Evolutionary conservation across 2,888 invertebrate species (phyloP).

Genomic region (Heliconius aoede): DNA sequence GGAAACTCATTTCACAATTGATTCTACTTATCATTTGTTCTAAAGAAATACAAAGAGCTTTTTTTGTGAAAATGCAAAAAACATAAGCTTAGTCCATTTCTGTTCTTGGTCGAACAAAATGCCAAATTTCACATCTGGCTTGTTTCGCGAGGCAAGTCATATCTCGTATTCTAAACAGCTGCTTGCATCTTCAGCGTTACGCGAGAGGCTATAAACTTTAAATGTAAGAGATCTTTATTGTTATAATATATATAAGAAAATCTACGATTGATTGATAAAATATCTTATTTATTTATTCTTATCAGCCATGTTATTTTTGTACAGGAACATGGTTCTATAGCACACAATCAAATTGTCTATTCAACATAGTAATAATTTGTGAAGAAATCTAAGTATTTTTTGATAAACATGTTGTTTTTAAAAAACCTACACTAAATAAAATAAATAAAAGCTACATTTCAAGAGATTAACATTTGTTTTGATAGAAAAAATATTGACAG

Average conservation of each 20-base stretch:
- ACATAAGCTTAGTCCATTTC: constrained; percentile 1
- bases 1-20: constrained; percentile 7
- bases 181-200: constrained; percentile 25
- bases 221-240: background rate
- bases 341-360: background rate
- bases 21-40: background rate
- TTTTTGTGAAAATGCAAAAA: background rate
- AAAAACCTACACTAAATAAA: background rate
- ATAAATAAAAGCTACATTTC: background rate
- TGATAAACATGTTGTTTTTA: too few species aligned
- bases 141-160: constrained; percentile 22
- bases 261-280: background rate
- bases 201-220: constrained; percentile 18
- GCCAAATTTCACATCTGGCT: constrained; percentile 25
- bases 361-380: background rate
- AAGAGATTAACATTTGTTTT: constrained; percentile 62
- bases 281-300: background rate
- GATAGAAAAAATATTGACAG: constrained; percentile 71
- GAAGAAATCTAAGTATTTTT: too few species aligned
- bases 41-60: background rate
- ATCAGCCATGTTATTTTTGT: background rate
- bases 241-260: background rate
- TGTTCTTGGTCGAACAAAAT: constrained; percentile 17
- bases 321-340: background rate
- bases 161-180: constrained; percentile 27